A percentile compares a stretch with the other conserved stretches of the same genome.
These are phyloP conservation scores for Erpetoichthys calabaricus DNA, from an alignment of 2,797 vertebrate species.

Conservation along the genomic window DNA sequence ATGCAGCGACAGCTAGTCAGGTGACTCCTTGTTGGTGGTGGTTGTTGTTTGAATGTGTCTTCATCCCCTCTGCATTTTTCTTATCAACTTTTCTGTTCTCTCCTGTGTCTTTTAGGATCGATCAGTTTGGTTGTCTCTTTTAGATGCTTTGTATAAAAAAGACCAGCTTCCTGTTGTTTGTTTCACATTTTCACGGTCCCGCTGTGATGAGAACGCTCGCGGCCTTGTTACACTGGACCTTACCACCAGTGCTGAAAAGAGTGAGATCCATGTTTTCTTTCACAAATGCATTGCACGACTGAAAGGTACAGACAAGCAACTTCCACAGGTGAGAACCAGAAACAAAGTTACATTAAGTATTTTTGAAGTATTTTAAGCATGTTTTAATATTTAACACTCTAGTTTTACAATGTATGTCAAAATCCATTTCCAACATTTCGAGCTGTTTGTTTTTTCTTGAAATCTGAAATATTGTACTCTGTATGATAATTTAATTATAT, in stretches of 20 bases:
- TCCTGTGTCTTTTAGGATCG: constrained; percentile 50
- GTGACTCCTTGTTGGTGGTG: constrained; percentile 18
- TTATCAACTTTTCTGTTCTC: neutral
- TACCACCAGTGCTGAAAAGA: constrained; percentile 66
- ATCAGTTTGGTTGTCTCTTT: constrained; percentile 68
- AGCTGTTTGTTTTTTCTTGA: too few species aligned
- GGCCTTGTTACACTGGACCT: constrained; percentile 69
- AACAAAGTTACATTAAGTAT: too few species aligned
- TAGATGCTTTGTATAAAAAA: constrained; percentile 63
- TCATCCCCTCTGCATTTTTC: neutral
- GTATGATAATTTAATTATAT: too few species aligned
- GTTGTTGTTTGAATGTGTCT: neutral
- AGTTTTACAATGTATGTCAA: neutral
- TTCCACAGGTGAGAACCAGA: constrained; percentile 42
- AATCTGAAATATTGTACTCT: too few species aligned
- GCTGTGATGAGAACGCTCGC: constrained; percentile 76
- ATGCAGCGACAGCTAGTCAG: constrained; percentile 31
- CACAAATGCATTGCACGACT: constrained; percentile 75
- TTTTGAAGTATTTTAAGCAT: too few species aligned
- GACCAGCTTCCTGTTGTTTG: constrained; percentile 80
- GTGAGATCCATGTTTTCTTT: constrained; percentile 77
- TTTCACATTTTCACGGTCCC: constrained; percentile 78
- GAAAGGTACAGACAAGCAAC: constrained; percentile 67
- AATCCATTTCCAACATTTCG: neutral
- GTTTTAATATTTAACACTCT: too few species aligned